A percentile compares a stretch with the other conserved stretches of the same genome.
Conservation (phyloP, 1,140 invertebrate genomes). For the Sinella curviseta region DNA sequence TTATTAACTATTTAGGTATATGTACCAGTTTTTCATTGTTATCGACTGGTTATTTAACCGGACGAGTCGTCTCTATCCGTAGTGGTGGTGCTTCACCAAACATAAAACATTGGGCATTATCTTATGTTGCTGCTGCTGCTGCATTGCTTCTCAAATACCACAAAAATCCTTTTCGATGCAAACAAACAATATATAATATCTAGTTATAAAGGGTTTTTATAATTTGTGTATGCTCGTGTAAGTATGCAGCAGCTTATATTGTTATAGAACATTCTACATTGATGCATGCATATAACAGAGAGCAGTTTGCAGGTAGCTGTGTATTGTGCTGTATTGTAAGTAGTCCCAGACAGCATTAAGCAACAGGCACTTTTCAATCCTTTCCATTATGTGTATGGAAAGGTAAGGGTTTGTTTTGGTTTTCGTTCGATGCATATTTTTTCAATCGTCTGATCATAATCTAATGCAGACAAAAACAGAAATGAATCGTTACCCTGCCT, state of each 20-base stretch:
- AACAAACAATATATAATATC: no score
- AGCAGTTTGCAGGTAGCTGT: not conserved
- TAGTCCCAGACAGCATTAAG: not conserved
- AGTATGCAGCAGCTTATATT: no score
- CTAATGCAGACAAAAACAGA: not conserved
- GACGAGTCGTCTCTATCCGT: no score
- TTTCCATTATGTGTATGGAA: not conserved
- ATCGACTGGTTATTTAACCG: not conserved
- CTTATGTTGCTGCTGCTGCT: not conserved
- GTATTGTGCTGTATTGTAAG: not conserved
- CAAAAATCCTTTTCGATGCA: no score
- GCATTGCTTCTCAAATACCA: no score
- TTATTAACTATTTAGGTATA: no score
- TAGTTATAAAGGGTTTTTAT: no score
- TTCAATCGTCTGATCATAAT: not conserved
- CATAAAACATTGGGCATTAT: not conserved
- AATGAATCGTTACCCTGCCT: not conserved
- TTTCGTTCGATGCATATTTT: conserved; percentile 19
- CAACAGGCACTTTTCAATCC: not conserved
- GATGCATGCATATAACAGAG: no score
- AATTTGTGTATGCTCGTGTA: no score
- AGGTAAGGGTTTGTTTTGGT: conserved; percentile 25
- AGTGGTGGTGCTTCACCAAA: not conserved
- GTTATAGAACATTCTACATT: no score
- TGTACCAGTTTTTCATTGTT: not conserved